Evolutionary conservation across 2,797 vertebrate species (phyloP), one percentile per base, ranked within the genome.

Genomic region (Enteromius argenteus): DNA sequence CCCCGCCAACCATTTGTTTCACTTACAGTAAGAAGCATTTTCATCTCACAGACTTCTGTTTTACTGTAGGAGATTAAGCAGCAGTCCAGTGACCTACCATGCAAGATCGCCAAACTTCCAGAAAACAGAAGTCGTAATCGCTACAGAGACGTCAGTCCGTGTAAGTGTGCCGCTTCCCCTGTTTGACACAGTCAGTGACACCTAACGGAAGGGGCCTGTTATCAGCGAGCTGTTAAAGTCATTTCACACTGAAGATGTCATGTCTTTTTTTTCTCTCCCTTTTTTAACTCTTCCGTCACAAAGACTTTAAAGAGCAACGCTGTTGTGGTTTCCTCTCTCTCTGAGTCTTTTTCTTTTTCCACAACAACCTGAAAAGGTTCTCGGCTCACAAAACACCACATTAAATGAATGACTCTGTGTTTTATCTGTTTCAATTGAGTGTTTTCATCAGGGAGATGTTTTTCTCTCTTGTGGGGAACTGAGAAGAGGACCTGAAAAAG

Each of bases 61-160:
- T 87, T 85, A 79, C 88, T 93, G 44, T 92, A 99, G 98, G 97
- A 98, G 85, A 98, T 99, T 90, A 97, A 95, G 87, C 97, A 97
- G 62, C 96, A 98, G 95, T 98, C 98, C 85, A 97, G 97, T 92
- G 98, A 99, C 92, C 97, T 99, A 89, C 97, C 98, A 0, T 99
- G 98, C 90, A 97, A 95, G 95, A 92, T 97, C 91, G 98, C 98
- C 91, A 98, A 97, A 94, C 94, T 96, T 92, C 97, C 96, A 6
- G 96, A 97, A 92, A 99, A 99, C 95, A 98, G 98, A 95, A 96
- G 88, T 88, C 96, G 98, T 90, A 99, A 99, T 92, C 97, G 98
- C 91, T 99, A 99, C 96, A 95, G 98, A 96, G 98, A 99, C 88
- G 98, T 99, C 91, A 99, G 97, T 89, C 98, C 98, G 68, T 99